Base-by-base conservation (phyloP, 2,113 vertebrate genomes). In the Prolemur simus region DNA sequence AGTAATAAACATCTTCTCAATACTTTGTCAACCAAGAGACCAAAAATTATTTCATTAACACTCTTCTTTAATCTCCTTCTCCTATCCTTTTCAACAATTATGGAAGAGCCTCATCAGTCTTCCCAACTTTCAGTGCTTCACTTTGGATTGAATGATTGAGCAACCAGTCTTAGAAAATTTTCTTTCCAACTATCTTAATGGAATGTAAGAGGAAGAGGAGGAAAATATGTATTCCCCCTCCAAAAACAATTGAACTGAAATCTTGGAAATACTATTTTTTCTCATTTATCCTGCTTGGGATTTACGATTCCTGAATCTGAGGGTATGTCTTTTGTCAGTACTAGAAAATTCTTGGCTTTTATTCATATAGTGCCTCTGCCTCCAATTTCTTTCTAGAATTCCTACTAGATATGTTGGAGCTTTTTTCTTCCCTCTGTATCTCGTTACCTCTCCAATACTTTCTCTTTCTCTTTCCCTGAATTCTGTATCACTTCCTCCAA, bases 311-410 rank as follows among this genome's bases (percentile, higher is more conserved):
- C 69, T 76, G 29, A 77, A 77, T n/a, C 58, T 88, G 32, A 58
- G 56, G 15, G 9, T 66, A 2, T 47, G 39, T 76, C 34, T 92
- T 54, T 81, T 64, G 68, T 58, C 2, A 68, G 60, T 88, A n/a
- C 69, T 54, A 18, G 76, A 93, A 93, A 63, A 52, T 71, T 69
- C 42, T 92, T 47, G 56, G 56, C 58, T 84, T 15, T 42, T 86
- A 69, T 32, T 39, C 39, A 63, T 63, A 52, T 29, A 78, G 21
- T 91, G 42, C 39, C 34, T 69, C 80, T 85, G 77, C 15, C 71
- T 86, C 12, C 13, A 69, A 56, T 85, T 91, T 86, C 73, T 32
- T 86, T 63, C 63, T 95, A n/a, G n/a, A 91, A 80, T 95, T 86
- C n/a, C 52, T n/a, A 27, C 5, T 86, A 69, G 10, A 52, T 17